These are phyloP conservation scores for Chloebia gouldiae DNA, from an alignment of 2,113 vertebrate species.

Conservation along the genomic window DNA sequence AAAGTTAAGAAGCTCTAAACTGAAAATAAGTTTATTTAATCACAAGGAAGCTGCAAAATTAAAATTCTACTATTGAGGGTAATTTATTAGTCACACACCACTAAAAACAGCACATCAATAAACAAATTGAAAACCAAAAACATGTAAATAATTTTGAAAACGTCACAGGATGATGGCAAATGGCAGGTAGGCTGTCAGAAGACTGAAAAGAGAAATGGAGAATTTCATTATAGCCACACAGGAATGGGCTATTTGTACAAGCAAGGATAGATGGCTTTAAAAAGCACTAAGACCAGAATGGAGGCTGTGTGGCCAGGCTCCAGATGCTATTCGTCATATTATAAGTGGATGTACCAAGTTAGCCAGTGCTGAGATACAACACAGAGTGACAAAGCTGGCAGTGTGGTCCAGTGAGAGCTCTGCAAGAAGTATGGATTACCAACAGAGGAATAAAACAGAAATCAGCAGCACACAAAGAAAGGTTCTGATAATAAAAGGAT, in stretches of 20 bases:
- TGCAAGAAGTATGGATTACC: background rate
- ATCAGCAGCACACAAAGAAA: background rate
- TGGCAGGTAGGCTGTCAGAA: background rate
- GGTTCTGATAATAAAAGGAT: background rate
- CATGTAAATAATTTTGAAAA: background rate
- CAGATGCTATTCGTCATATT: conserved; percentile 26
- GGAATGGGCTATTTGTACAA: background rate
- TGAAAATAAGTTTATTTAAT: background rate
- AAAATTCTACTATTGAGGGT: background rate
- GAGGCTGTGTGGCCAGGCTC: background rate
- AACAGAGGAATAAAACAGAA: background rate
- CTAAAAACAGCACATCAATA: background rate
- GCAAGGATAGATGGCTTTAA: conserved; percentile 9
- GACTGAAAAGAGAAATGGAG: background rate
- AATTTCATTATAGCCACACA: background rate
- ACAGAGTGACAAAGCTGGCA: background rate
- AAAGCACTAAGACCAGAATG: background rate
- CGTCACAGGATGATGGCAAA: background rate
- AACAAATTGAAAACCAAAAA: background rate
- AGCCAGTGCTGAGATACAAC: background rate
- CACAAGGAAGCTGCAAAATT: background rate
- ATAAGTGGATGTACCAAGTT: background rate
- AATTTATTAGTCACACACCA: background rate
- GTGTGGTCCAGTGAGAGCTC: background rate
- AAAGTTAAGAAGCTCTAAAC: background rate